Conservation (phyloP, 37 sponge, comb jelly and placozoan species). For the Aphrocallistes beatrix region DNA sequence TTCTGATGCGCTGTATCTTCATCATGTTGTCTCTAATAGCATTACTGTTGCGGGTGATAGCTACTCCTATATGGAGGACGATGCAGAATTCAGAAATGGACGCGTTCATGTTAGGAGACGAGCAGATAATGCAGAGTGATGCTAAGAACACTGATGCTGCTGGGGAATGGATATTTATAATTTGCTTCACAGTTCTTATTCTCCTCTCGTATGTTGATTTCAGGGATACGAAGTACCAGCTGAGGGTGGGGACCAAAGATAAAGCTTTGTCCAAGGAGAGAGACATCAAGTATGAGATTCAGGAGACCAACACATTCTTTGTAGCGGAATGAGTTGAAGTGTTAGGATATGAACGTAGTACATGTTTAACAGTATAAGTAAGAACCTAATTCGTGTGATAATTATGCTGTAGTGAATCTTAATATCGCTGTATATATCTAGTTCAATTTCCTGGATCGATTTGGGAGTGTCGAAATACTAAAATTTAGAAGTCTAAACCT, state of each 20-base stretch:
- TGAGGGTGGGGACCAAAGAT: slow-evolving; percentile 1
- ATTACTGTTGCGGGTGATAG: neutral
- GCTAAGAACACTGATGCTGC: slow-evolving; percentile 12
- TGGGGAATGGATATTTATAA: neutral
- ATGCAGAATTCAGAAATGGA: neutral
- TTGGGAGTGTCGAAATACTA: no score
- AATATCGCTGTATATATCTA: no score
- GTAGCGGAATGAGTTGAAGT: neutral
- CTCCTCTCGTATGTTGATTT: slow-evolving; percentile 1
- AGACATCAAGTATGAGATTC: neutral
- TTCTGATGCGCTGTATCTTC: neutral
- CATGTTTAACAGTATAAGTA: no score
- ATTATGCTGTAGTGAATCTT: no score
- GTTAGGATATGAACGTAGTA: no score
- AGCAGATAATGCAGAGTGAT: neutral
- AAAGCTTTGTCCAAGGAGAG: neutral
- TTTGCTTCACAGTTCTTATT: neutral
- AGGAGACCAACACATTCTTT: neutral
- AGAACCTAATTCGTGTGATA: no score
- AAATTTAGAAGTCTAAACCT: no score
- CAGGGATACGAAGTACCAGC: neutral
- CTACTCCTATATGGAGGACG: neutral
- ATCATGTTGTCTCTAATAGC: neutral
- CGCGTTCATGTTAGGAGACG: neutral
- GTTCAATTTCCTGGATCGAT: no score